Percentiles rank a stretch among this genome's conserved stretches.
phyloP scores from a whole-genome alignment of 2,888 invertebrate genomes.

The Tetranychus truncatus region DNA sequence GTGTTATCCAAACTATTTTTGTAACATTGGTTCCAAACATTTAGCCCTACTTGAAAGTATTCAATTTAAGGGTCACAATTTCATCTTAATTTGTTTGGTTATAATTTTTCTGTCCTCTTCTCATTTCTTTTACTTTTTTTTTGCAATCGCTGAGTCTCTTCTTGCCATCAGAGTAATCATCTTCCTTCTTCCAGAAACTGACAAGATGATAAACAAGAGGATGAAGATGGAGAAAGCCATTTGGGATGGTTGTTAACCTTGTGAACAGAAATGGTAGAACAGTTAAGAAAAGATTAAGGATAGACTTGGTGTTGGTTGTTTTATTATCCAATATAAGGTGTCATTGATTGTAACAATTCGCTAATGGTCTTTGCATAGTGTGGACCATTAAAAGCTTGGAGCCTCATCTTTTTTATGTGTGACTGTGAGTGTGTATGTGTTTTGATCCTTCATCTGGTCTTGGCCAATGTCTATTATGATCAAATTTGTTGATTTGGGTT shows the following conservation, averaged over 20 bases:
- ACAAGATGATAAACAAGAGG: no score
- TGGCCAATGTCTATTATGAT: background rate
- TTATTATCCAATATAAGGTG: conserved; percentile 1
- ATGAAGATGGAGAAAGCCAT: background rate
- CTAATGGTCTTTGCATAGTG: background rate
- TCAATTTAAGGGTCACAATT: no score
- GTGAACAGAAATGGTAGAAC: background rate
- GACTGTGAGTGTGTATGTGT: no score
- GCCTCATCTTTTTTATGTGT: background rate
- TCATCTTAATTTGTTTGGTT: no score
- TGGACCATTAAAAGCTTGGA: background rate
- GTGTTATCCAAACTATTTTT: no score
- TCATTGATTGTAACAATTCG: background rate
- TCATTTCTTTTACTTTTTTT: no score
- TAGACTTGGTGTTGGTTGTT: background rate
- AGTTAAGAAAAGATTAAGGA: background rate
- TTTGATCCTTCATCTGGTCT: background rate
- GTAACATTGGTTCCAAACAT: no score
- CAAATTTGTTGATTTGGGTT: background rate
- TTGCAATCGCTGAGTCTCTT: no score
- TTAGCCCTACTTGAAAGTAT: no score
- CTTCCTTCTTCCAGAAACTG: no score
- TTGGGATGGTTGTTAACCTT: background rate
- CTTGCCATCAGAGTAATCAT: no score
- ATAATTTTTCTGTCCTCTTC: no score